Base-by-base conservation (phyloP, 2,888 invertebrate species). In the Brachypalpus laphriformis region DNA sequence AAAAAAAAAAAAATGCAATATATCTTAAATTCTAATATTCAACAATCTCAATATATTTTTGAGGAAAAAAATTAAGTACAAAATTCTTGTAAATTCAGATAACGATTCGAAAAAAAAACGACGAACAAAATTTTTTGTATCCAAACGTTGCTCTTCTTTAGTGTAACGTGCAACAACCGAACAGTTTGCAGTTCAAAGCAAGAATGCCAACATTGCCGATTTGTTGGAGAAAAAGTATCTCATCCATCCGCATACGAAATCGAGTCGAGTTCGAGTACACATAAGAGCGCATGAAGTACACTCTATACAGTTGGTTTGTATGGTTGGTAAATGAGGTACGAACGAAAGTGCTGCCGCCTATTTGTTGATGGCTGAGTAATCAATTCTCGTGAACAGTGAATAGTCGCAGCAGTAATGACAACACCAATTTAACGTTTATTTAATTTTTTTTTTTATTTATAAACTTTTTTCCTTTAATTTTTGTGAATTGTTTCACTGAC, bases 141-240 rank as follows among this genome's bases (percentile, higher is more conserved):
- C 18, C 63, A 61, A 54, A 78, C 61, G 74, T 74, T 74, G 63
- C 28, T 63, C 37, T 9, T 63, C 25, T 54, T 16, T 22, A 18
- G 47, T 49, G 49, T 59, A 80, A 71, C 74, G 71, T 85, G 65
- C 75, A 80, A 89, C 91, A 90, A 91, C 91, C 91, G 91, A 89
- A 90, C 91, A 88, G 90, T 89, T 91, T 91, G 90, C 90, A 89
- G 89, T 90, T 89, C 90, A 89, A 91, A 91, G 88, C 91, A 91
- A 91, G 91, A 91, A 91, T 91, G 90, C 91, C 90, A 91, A 91
- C 91, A 88, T 89, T 88, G 88, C 87, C 89, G 82, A 65, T 87
- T 66, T 7, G 72, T 66, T 75, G 74, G 68, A 72, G 78, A 83
- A 83, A 40, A 82, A 83, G 47, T 82, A 78, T 82, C 82, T 57